Percentiles rank a stretch among this genome's conserved stretches.
These are phyloP conservation scores for Turritopsis rubra DNA, from an alignment of 30 jellyfish, hydroid and myxozoan genomes.

Conservation along the genomic window DNA sequence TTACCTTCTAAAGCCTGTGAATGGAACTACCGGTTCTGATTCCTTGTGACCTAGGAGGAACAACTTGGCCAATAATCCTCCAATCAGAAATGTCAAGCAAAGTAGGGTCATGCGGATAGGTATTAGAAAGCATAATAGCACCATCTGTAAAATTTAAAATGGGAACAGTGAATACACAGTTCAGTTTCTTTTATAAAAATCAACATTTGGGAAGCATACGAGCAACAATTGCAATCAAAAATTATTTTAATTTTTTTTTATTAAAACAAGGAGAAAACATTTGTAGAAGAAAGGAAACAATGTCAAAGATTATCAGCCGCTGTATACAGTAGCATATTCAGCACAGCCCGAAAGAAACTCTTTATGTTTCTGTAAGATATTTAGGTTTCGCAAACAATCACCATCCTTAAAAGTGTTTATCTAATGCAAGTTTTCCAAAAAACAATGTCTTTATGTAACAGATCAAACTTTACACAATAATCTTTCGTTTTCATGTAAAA, in stretches of 20 bases:
- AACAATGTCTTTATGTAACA: no score
- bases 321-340: no score
- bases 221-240: no score
- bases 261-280: neutral
- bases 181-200: neutral
- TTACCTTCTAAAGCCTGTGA: slow-evolving; percentile 56
- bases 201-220: no score
- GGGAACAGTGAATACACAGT: neutral
- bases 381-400: no score
- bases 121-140: slow-evolving; percentile 10
- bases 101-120: slow-evolving; percentile 38
- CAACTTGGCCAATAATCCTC: slow-evolving; percentile 45
- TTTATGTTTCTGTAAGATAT: no score
- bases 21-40: slow-evolving; percentile 39
- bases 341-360: no score
- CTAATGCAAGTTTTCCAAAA: no score
- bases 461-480: no score
- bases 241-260: neutral
- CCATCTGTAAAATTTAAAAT: slow-evolving; percentile 13
- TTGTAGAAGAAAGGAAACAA: neutral
- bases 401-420: no score
- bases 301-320: no score
- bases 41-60: slow-evolving; percentile 40
- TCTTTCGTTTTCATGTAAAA: no score
- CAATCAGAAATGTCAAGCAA: slow-evolving; percentile 17